Evolutionary conservation across 2,797 vertebrate species (phyloP), one percentile per base, ranked within the genome.

Genomic region (Chiroxiphia lanceolata): DNA sequence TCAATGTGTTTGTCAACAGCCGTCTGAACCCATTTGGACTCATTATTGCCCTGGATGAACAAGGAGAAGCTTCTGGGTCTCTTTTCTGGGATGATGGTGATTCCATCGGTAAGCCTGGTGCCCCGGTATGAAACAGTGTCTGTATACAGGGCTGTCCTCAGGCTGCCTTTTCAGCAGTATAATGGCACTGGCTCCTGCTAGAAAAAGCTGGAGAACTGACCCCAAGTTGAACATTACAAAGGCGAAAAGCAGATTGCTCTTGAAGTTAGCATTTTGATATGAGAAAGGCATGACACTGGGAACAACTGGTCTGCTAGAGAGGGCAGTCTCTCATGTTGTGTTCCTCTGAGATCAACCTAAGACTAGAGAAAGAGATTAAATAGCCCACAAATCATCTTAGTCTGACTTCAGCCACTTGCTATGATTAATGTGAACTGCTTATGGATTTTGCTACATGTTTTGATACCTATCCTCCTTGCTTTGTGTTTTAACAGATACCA

Each of bases 71-170:
- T 67, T 91, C 82, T 77, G 96, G 94, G 15, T 96, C 90, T 61
- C 92, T 97, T 59, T 97, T 97, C 89, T 97, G 97, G 96, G 97
- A 97, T 79, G 95, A 97, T 8, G 95, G 95, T 34, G 96, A 96
- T 82, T 97, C 96, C 40, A 48, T 95, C 0, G 95, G 93, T 97
- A 94, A 97, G 96, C 51, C 51, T 50, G 34, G 29, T 33, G 6
- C 21, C 22, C 18, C 2, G 1, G 11, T 64, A 21, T 27, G 51
- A 50, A 69, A 29, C 21, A 50, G 36, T 31, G 22, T 26, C 48
- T 72, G 26, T 38, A 8, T 14, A 18, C 31, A 72, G 36, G n/a
- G 22, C n/a, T 77, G 40, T 67, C 21, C 48, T 76, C 71, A n/a
- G 40, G 27, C 60, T 1, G 0, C 34, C 48, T 57, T 84, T 69